Percentiles rank a stretch among this genome's conserved stretches.
phyloP scores from a whole-genome alignment of 1,140 invertebrate species.

The Archegozetes longisetosus region DNA sequence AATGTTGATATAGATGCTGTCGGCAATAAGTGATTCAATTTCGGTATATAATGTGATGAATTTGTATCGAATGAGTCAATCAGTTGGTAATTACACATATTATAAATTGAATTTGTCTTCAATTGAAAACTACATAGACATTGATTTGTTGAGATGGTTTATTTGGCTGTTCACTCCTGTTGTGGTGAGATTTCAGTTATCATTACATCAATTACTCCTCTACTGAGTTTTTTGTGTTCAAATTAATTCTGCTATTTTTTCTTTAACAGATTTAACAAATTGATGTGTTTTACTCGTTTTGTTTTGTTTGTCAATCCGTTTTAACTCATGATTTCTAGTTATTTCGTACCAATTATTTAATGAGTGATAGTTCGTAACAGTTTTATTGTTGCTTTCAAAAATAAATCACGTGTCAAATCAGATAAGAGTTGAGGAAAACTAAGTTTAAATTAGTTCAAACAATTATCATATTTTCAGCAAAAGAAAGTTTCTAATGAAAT shows the following conservation, averaged over 20 bases:
- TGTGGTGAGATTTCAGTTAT: no score
- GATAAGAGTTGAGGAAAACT: not conserved
- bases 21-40: no score
- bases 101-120: not conserved
- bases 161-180: constrained; percentile 49
- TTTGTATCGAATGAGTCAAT: not conserved
- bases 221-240: not conserved
- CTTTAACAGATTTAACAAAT: not conserved
- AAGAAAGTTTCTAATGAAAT: no score
- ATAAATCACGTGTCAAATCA: not conserved
- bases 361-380: not conserved
- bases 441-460: not conserved
- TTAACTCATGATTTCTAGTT: not conserved
- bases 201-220: not conserved
- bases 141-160: constrained; percentile 36
- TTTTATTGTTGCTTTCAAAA: not conserved
- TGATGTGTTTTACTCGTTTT: not conserved
- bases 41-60: no score
- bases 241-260: not conserved
- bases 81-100: not conserved
- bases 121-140: constrained; percentile 20
- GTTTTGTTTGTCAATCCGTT: constrained; percentile 1
- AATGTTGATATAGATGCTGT: no score
- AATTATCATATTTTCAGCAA: constrained; percentile 2
- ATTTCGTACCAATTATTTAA: not conserved